These are phyloP conservation scores for Trematomus bernacchii DNA, from an alignment of 2,797 vertebrate species.

Conservation along the genomic window DNA sequence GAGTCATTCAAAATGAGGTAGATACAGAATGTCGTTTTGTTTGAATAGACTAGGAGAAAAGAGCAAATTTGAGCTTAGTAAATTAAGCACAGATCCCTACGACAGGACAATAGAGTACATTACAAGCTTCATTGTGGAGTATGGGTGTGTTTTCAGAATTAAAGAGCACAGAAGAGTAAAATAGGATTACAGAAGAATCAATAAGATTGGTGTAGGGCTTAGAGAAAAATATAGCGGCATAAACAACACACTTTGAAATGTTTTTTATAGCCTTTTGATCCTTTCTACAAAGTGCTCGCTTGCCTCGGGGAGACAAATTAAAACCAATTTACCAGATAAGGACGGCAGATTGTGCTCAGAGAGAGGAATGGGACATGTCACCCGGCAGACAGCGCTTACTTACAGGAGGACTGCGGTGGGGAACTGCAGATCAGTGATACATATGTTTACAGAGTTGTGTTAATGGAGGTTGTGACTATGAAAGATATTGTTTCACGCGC, in stretches of 20 bases:
- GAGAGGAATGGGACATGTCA: conserved; percentile 40
- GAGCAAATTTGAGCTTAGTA: neutral
- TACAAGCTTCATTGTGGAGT: neutral
- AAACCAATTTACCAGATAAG: conserved; percentile 57
- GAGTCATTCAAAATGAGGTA: neutral
- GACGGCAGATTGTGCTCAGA: conserved; percentile 13
- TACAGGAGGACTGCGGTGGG: conserved; percentile 11
- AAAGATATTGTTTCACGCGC: conserved; percentile 47
- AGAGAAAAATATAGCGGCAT: conserved; percentile 9
- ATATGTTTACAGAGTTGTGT: conserved; percentile 46
- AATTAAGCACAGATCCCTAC: conserved; percentile 2
- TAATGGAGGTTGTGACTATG: conserved; percentile 31
- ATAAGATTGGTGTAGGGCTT: neutral
- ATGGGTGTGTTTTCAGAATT: conserved; percentile 4
- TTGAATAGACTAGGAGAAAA: neutral
- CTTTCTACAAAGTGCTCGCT: conserved; percentile 33
- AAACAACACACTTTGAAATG: conserved; percentile 36
- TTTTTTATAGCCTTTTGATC: conserved; percentile 29
- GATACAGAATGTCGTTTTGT: neutral
- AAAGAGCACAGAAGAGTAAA: conserved; percentile 23
- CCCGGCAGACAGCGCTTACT: conserved; percentile 30
- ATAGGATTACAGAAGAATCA: conserved; percentile 22
- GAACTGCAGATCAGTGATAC: conserved; percentile 33
- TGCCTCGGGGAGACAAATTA: conserved; percentile 57
- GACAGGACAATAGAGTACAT: neutral